Evolutionary conservation across 2,888 invertebrate species (phyloP).

Genomic region (Frankliniella fusca): DNA sequence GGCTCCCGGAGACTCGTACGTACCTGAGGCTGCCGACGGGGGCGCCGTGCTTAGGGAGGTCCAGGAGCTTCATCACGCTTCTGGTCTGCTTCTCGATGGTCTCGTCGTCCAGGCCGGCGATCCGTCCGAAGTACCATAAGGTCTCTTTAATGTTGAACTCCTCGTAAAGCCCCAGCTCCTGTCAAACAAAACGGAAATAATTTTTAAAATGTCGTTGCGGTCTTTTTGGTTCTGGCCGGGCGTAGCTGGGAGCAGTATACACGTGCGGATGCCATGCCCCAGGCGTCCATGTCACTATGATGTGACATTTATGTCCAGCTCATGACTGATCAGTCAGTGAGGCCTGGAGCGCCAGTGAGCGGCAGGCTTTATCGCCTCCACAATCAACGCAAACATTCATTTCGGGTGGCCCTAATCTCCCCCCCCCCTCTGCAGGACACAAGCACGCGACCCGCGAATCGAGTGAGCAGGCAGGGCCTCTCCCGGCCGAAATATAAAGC

Average conservation of each 20-base stretch:
- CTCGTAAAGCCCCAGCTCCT: conserved; percentile 74
- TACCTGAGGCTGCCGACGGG: not conserved
- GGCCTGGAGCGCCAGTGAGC: too few relatives aligned
- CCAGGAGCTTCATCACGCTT: conserved; percentile 12
- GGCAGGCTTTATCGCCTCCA: not conserved
- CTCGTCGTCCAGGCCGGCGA: conserved; percentile 65
- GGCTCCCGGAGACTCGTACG: not conserved
- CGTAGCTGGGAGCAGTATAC: too few relatives aligned
- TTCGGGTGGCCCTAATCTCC: not conserved
- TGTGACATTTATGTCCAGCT: too few relatives aligned
- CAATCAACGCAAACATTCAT: not conserved
- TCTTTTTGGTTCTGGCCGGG: too few relatives aligned
- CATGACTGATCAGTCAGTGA: too few relatives aligned
- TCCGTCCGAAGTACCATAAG: conserved; percentile 79
- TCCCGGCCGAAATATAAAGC: too few relatives aligned
- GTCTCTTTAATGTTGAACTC: conserved; percentile 81
- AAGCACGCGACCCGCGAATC: too few relatives aligned
- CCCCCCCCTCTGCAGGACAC: too few relatives aligned
- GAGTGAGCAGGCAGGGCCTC: too few relatives aligned
- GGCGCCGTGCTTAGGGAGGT: conserved; percentile 11
- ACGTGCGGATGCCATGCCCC: too few relatives aligned
- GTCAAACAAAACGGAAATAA: conserved; percentile 36
- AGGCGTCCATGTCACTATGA: too few relatives aligned
- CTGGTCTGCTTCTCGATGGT: conserved; percentile 8
- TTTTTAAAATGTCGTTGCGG: too few relatives aligned